Evolutionary conservation across 1,140 invertebrate species (phyloP), one percentile per base, ranked within the genome.

Genomic region (Heliconius nattereri): DNA sequence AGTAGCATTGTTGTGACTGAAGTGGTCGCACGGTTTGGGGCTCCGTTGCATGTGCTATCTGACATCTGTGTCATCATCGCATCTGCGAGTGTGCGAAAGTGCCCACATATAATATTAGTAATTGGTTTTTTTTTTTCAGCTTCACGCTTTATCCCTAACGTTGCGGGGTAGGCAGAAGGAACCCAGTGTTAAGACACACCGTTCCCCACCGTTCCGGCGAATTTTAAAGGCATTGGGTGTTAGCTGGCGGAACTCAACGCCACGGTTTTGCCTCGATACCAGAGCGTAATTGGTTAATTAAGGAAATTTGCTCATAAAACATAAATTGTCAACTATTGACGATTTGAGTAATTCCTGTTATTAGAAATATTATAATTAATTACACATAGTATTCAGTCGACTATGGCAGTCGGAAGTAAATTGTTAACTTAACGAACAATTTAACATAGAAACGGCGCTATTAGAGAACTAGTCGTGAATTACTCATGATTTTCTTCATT

Each of bases 1-100:
- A 92, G 90, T 89, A 90, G 90, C 90, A 92, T 92, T 85, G 82
- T 91, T 89, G 87, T 87, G 87, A 93, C 92, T 93, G 91, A 92
- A 81, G 78, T 80, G 85, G 81, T 90, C 89, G 83, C 90, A 89
- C 87, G 85, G 82, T 87, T 89, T 86, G 73, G 86, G 84, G 81
- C 83, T 87, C 81, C 86, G 71, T 89, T 88, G 87, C 90, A 85
- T 86, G 85, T 78, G 84, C 83, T 85, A 90, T 90, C 88, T 83
- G 78, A 78, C 81, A 84, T 86, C 82, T 85, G 79, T 85, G 82
- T 82, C 84, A 83, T 82, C 81, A 81, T 71, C 72, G 78, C 81
- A 84, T 85, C 73, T 81, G 13, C 76, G 70, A 80, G 70, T 80
- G 85, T 89, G 85, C 83, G 77, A 85, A 81, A 86, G 84, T 82